A percentile compares a stretch with the other conserved stretches of the same genome.
Evolutionary conservation across 2,888 invertebrate genomes (phyloP).

Genomic region (Andrena minutula): DNA sequence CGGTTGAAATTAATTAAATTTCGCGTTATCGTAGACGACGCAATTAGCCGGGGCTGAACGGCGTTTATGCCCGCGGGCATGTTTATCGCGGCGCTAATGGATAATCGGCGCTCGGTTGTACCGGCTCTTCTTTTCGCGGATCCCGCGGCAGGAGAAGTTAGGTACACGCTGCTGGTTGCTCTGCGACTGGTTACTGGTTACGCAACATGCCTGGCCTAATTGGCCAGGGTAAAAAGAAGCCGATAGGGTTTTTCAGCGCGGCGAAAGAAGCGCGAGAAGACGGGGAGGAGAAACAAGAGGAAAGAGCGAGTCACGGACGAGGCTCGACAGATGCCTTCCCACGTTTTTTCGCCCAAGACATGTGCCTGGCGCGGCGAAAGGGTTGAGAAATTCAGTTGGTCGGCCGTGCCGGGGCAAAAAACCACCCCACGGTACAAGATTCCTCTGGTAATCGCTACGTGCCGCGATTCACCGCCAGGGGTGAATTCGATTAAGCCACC

Average conservation of each 20-base stretch:
- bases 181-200: slow-evolving; percentile 57
- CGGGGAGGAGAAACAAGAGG: slow-evolving; percentile 56
- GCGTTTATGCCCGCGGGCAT: neutral
- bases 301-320: slow-evolving; percentile 58
- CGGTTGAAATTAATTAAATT: slow-evolving; percentile 17
- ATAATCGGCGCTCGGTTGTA: slow-evolving; percentile 22
- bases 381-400: slow-evolving; percentile 80
- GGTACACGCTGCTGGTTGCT: slow-evolving; percentile 16
- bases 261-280: slow-evolving; percentile 50
- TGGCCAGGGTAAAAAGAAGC: slow-evolving; percentile 43
- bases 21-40: neutral
- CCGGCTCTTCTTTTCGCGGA: slow-evolving; percentile 11
- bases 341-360: slow-evolving; percentile 81
- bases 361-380: slow-evolving; percentile 81
- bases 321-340: slow-evolving; percentile 82
- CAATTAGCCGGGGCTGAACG: neutral
- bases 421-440: slow-evolving; percentile 76
- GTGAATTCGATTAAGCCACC: slow-evolving; percentile 82
- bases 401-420: slow-evolving; percentile 72
- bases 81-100: slow-evolving; percentile 37
- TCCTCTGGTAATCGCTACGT: slow-evolving; percentile 71
- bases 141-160: neutral
- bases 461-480: slow-evolving; percentile 74
- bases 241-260: slow-evolving; percentile 44
- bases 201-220: slow-evolving; percentile 60